A percentile compares a stretch with the other conserved stretches of the same genome.
These are phyloP conservation scores for Campopleginae sp. DNA, from an alignment of 2,888 invertebrate genomes.

Conservation along the genomic window DNA sequence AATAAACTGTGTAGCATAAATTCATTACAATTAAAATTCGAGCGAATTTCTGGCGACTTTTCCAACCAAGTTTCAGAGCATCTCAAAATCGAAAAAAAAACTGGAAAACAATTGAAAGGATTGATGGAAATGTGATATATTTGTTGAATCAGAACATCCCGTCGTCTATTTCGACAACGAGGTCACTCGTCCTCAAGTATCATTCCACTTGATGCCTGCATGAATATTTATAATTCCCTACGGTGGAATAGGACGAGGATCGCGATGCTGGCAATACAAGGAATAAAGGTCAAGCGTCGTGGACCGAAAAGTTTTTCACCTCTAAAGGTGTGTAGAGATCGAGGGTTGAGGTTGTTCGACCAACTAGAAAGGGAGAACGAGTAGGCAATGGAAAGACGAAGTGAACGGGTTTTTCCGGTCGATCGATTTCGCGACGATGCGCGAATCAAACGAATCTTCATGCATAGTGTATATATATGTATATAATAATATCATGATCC, in stretches of 20 bases:
- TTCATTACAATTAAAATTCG: background rate
- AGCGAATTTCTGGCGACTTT: background rate
- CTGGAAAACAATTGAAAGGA: background rate
- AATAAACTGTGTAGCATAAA: too few relatives aligned
- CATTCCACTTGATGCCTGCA: background rate
- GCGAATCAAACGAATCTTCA: conserved; percentile 58
- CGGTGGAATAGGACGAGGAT: background rate
- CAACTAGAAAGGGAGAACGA: conserved; percentile 9
- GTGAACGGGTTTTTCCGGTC: conserved; percentile 59
- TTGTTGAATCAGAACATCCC: background rate
- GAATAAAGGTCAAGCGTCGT: conserved; percentile 53
- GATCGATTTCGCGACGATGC: conserved; percentile 66
- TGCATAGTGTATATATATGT: background rate
- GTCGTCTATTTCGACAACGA: background rate
- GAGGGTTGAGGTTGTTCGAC: conserved; percentile 35
- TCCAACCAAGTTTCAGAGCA: background rate
- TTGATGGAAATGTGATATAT: background rate
- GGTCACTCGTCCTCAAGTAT: background rate
- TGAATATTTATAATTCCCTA: conserved; percentile 15
- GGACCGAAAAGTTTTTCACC: conserved; percentile 61
- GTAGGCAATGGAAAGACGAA: conserved; percentile 47
- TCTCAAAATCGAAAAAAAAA: background rate
- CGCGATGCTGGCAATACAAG: conserved; percentile 39
- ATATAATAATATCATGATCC: conserved; percentile 10
- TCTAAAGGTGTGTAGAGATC: conserved; percentile 45